Base-by-base conservation (phyloP, 2,797 vertebrate genomes). In the Sebastes miniatus region DNA sequence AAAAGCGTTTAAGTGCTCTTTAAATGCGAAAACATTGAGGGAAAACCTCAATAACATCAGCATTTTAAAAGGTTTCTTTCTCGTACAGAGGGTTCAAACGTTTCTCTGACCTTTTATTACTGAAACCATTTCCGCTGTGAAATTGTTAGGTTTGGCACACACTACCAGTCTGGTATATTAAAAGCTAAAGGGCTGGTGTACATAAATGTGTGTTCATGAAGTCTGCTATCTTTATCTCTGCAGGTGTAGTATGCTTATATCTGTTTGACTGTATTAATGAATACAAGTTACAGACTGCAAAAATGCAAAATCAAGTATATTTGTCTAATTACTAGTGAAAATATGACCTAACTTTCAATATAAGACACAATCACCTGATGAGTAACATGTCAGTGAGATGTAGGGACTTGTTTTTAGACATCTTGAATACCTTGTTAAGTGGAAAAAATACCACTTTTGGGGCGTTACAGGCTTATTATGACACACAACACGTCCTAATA, bases 81-180 rank as follows among this genome's bases (percentile, higher is more conserved):
- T 63, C 10, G 9, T 22, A 16, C 4, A 25, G 8, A 52, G 12
- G 20, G 67, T 77, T 81, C 4, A 69, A 43, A 65, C 54, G n/a
- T 69, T 69, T 73, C 20, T 87, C 52, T 13, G 72, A 71, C 8
- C 57, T 64, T 63, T 77, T 83, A 71, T 73, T 69, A 73, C 73
- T 68, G n/a, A 79, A 82, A 78, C 65, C 11, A 22, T 64, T 73
- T 80, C 57, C 20, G 2, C 77, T 39, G n/a, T 83, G 18, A 77
- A 66, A 50, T 29, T 24, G 27, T 39, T 36, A 73, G 68, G 80
- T 81, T 67, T 64, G 14, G 14, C 24, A 24, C 66, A 64, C 16
- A 14, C 74, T 61, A 16, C 71, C 75, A 67, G 66, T 61, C 36
- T 18, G 9, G 6, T 29, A 18, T 50, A 67, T 24, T 31, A 32